Evolutionary conservation across 1,140 invertebrate genomes (phyloP).

Genomic region (Luehdorfia chinensis): DNA sequence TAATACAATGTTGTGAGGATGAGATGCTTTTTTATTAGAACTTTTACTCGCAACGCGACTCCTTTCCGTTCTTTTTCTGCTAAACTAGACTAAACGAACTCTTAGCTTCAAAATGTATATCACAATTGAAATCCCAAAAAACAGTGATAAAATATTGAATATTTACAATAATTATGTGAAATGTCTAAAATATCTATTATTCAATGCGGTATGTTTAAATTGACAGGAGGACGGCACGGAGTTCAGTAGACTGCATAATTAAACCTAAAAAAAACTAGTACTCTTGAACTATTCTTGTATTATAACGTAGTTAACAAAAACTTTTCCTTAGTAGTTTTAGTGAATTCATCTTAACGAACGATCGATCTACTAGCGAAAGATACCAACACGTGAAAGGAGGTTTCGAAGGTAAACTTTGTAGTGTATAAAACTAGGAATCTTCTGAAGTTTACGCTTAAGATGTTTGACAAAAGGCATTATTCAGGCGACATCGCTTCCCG

Average conservation of each 20-base stretch:
- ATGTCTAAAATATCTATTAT: too few relatives aligned
- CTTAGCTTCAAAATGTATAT: too few relatives aligned
- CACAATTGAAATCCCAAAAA: too few relatives aligned
- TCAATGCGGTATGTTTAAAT: slow-evolving; percentile 17
- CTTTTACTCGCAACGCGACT: slow-evolving; percentile 40
- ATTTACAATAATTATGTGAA: too few relatives aligned
- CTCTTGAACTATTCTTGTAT: slow-evolving; percentile 62
- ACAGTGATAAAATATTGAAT: too few relatives aligned
- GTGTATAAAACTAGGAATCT: slow-evolving; percentile 32
- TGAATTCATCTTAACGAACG: slow-evolving; percentile 36
- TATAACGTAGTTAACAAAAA: slow-evolving; percentile 57
- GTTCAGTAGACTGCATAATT: slow-evolving; percentile 48
- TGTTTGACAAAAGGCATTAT: slow-evolving; percentile 39
- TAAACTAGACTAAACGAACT: too few relatives aligned
- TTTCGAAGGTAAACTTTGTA: slow-evolving; percentile 46
- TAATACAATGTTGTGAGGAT: slow-evolving; percentile 49
- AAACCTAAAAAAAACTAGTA: slow-evolving; percentile 52
- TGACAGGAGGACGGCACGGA: slow-evolving; percentile 39
- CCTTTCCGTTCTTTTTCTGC: not conserved
- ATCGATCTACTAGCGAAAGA: slow-evolving; percentile 30
- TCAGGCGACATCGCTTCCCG: slow-evolving; percentile 21
- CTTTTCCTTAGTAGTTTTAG: slow-evolving; percentile 54
- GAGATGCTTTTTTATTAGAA: slow-evolving; percentile 59
- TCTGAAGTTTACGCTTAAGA: slow-evolving; percentile 44
- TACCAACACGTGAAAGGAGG: slow-evolving; percentile 32